These are phyloP conservation scores for Ceratosolen fusciceps DNA, from an alignment of 1,140 invertebrate species.

Conservation along the genomic window DNA sequence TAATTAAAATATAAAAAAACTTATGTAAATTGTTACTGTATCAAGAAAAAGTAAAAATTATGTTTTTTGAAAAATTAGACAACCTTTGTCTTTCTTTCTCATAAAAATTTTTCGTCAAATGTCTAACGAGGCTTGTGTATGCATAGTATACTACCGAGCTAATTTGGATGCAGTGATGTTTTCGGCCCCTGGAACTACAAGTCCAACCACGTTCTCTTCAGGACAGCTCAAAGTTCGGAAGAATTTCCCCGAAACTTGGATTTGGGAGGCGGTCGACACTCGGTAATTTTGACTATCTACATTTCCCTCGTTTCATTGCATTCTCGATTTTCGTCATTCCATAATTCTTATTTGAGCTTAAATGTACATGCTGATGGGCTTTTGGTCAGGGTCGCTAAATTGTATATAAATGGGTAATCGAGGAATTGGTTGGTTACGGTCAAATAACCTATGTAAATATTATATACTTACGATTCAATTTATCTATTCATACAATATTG, in stretches of 20 bases:
- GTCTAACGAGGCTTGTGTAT: slow-evolving; percentile 60
- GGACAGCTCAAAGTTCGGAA: slow-evolving; percentile 72
- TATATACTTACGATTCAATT: neutral
- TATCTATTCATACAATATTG: neutral
- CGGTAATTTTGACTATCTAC: slow-evolving; percentile 69
- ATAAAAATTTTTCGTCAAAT: neutral
- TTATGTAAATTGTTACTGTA: neutral
- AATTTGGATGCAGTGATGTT: slow-evolving; percentile 63
- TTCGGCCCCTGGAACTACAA: slow-evolving; percentile 59
- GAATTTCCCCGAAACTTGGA: slow-evolving; percentile 78
- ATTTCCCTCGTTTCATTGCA: slow-evolving; percentile 27
- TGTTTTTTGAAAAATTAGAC: no score
- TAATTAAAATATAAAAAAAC: neutral
- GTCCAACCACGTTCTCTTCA: slow-evolving; percentile 59
- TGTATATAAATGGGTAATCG: neutral
- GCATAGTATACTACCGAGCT: slow-evolving; percentile 74
- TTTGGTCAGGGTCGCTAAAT: slow-evolving; percentile 20
- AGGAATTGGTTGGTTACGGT: neutral
- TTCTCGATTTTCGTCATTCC: slow-evolving; percentile 9
- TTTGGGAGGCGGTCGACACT: slow-evolving; percentile 75
- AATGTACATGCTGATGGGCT: slow-evolving; percentile 30
- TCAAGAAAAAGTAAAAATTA: no score
- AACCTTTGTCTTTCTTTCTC: no score
- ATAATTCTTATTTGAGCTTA: slow-evolving; percentile 24
- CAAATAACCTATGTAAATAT: neutral